Conservation (phyloP, 2,797 vertebrate species). For the Lutjanus argentimaculatus region DNA sequence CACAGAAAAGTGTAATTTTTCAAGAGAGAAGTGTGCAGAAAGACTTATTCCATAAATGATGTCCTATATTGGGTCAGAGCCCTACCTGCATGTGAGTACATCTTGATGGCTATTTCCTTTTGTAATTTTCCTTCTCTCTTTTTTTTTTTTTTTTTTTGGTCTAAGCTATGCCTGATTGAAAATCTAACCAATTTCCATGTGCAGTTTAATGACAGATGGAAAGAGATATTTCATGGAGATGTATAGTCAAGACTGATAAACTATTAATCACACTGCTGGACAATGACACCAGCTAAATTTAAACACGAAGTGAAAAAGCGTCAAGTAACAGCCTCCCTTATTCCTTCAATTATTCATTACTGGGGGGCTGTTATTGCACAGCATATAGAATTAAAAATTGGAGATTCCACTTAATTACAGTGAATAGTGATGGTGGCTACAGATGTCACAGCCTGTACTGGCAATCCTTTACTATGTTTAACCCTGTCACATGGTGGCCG, state of each 20-base stretch:
- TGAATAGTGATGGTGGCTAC: conserved; percentile 64
- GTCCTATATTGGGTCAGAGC: conserved; percentile 37
- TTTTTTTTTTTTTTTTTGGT: conserved; percentile 13
- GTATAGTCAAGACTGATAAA: conserved; percentile 72
- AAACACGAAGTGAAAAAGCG: conserved; percentile 71
- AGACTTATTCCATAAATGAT: conserved; percentile 46
- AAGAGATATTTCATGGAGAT: conserved; percentile 75
- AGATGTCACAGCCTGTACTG: conserved; percentile 81
- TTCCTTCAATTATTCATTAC: conserved; percentile 77
- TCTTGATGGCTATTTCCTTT: conserved; percentile 51
- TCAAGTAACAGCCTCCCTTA: conserved; percentile 49
- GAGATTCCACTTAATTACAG: conserved; percentile 74
- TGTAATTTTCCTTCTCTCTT: conserved; percentile 24
- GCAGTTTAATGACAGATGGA: conserved; percentile 71
- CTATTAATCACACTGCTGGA: conserved; percentile 80
- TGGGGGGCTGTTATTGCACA: conserved; percentile 60
- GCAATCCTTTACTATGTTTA: conserved; percentile 71
- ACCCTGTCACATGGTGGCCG: conserved; percentile 64
- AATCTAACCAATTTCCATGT: conserved; percentile 70
- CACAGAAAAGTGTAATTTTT: conserved; percentile 3
- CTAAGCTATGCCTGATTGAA: conserved; percentile 66
- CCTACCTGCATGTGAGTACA: conserved; percentile 46
- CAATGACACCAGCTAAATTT: conserved; percentile 83
- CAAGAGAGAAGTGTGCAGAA: conserved; percentile 13
- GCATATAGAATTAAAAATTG: conserved; percentile 72